These are phyloP conservation scores for Oreortyx pictus DNA, from an alignment of 2,797 vertebrate genomes.

Conservation along the genomic window DNA sequence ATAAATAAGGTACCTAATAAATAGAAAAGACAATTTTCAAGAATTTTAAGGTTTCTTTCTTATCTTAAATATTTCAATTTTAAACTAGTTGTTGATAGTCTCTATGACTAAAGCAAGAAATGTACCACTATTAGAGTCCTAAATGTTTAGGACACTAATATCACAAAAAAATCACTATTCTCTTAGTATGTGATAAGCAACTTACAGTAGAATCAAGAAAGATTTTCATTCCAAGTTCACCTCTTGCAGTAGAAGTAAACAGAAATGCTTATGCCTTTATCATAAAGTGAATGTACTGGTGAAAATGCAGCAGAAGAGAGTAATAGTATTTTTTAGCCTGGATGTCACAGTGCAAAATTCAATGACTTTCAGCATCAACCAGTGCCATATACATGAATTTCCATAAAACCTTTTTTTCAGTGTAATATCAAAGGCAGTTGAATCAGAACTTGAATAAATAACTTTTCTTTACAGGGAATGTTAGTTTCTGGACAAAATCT, in stretches of 20 bases:
- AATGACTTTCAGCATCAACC: not conserved
- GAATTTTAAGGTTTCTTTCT: not conserved
- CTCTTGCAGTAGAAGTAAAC: not conserved
- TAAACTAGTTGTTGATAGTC: not conserved
- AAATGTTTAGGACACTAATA: not conserved
- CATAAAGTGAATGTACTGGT: fast-evolving
- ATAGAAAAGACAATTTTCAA: not conserved
- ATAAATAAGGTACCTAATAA: not conserved
- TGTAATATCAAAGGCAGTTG: not conserved
- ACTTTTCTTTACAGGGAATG: not conserved
- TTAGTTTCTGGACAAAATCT: not conserved
- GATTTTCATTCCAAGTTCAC: not conserved
- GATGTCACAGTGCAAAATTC: not conserved
- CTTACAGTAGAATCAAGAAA: not conserved
- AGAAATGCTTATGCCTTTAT: not conserved
- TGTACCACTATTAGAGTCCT: not conserved
- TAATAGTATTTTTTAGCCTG: fast-evolving
- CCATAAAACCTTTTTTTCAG: fast-evolving
- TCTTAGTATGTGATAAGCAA: not conserved
- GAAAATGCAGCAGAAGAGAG: not conserved
- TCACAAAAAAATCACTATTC: not conserved
- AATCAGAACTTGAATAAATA: not conserved
- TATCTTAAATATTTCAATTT: not conserved
- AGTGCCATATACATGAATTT: fast-evolving
- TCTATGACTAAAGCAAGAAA: not conserved